These are phyloP conservation scores for Casuarius casuarius DNA, from an alignment of 2,113 vertebrate species.

Conservation along the genomic window DNA sequence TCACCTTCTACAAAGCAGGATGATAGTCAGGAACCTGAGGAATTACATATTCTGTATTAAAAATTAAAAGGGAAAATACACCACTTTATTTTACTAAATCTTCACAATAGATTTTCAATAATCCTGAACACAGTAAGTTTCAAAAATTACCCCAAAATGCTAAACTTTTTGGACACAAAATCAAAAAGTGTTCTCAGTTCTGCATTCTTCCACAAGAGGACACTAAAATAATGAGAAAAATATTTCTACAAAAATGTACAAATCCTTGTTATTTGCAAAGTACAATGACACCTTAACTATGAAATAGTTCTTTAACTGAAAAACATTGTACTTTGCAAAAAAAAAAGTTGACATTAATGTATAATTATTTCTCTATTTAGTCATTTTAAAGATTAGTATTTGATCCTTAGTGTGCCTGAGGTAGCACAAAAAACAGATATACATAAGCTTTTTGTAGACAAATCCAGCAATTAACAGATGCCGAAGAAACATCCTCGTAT, in stretches of 20 bases:
- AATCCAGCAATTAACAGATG: not conserved
- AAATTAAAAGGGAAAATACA: not conserved
- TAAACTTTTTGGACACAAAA: not conserved
- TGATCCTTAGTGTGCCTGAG: not conserved
- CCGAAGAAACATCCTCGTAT: accelerated
- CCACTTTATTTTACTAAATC: not conserved
- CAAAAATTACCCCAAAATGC: not conserved
- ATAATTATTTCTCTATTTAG: not conserved
- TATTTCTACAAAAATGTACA: not conserved
- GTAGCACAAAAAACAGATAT: accelerated
- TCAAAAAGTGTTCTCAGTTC: not conserved
- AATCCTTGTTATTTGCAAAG: not conserved
- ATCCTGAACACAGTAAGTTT: not conserved
- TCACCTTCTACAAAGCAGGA: not conserved
- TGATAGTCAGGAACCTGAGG: not conserved
- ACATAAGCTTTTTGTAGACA: not conserved
- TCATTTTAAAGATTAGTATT: not conserved
- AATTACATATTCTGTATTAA: not conserved
- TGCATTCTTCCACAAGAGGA: constrained; percentile 50
- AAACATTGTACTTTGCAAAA: too few species aligned
- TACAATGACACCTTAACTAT: not conserved
- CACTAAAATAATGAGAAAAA: constrained; percentile 38
- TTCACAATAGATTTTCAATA: not conserved
- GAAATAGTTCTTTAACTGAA: too few species aligned
- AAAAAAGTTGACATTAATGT: not conserved